Base-by-base conservation (phyloP, 2,113 vertebrate genomes). In the Campylorhamphus procurvoides region DNA sequence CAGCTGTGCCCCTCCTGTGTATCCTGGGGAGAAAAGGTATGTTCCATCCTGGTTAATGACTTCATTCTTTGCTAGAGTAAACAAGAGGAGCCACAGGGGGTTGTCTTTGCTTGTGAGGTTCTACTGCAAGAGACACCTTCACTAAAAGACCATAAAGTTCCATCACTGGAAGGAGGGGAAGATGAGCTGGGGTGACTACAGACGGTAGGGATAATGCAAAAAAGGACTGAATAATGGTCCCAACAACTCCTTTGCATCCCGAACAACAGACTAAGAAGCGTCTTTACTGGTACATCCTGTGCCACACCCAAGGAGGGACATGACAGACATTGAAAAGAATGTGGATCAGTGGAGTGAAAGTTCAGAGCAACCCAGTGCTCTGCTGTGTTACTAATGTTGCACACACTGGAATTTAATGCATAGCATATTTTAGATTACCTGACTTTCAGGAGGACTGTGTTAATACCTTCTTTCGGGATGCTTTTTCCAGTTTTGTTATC, bases 21-120 rank as follows among this genome's bases (percentile, higher is more conserved):
- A 88, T 98, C 98, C 96, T 90, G 96, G 98, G 98, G 98, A 98
- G 98, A 97, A 97, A 98, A 98, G 98, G 98, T 97, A 96, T 98
- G 97, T 98, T 97, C 97, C 97, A 95, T 98, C 96, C 98, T 98
- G 99, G 98, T 99, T 98, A 98, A 99, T 99, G 99, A 98, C 98
- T 94, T 93, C 96, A 73, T 97, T 96, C 98, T 98, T 97, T 92
- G 97, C 98, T 98, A 98, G 98, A 98, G 89, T 97, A 98, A 98
- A 98, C 98, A 98, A 97, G 97, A 97, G 83, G 37, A 95, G 84
- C 98, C 97, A 96, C 86, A 60, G 97, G 97, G 93, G 96, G 90
- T 84, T 96, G 91, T 83, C 91, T 95, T 93, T 87, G 79, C 83
- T 73, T 52, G 63, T 52, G 64, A 68, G 80, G 75, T n/a, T 53